A percentile compares a stretch with the other conserved stretches of the same genome.
Conservation (phyloP, 2,113 vertebrate genomes). For the Psittacula cyanocephala region DNA sequence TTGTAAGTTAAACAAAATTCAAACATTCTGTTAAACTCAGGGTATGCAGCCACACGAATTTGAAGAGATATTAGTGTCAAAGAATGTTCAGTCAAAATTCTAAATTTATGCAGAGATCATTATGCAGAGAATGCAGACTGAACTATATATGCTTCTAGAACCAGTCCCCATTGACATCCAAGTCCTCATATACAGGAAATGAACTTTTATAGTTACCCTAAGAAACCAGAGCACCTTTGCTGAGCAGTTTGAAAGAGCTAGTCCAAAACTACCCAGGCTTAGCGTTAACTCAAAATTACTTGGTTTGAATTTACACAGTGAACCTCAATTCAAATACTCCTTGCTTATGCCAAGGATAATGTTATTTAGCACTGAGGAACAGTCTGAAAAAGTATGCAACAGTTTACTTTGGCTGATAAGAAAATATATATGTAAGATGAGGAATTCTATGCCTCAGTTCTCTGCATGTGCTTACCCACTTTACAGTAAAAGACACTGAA, state of each 20-base stretch:
- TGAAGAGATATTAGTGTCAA: background rate
- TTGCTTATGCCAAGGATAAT: background rate
- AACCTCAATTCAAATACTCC: background rate
- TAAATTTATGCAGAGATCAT: background rate
- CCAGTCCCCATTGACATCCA: background rate
- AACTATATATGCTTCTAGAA: background rate
- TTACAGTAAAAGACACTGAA: background rate
- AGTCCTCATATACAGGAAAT: background rate
- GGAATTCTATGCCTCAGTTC: background rate
- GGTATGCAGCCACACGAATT: background rate
- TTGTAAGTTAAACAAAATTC: background rate
- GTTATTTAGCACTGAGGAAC: background rate
- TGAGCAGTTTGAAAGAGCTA: background rate
- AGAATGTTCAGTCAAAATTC: background rate
- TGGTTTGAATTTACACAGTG: background rate
- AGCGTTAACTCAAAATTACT: background rate
- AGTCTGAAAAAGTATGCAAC: background rate
- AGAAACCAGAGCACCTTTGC: background rate
- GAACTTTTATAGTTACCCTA: background rate
- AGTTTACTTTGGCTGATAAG: slow-evolving; percentile 13
- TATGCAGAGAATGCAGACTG: background rate
- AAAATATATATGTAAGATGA: background rate
- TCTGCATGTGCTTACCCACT: background rate
- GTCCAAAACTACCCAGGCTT: background rate
- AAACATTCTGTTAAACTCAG: background rate